phyloP scores from a whole-genome alignment of 2,797 vertebrate species.

The Phaenicophaeus curvirostris region DNA sequence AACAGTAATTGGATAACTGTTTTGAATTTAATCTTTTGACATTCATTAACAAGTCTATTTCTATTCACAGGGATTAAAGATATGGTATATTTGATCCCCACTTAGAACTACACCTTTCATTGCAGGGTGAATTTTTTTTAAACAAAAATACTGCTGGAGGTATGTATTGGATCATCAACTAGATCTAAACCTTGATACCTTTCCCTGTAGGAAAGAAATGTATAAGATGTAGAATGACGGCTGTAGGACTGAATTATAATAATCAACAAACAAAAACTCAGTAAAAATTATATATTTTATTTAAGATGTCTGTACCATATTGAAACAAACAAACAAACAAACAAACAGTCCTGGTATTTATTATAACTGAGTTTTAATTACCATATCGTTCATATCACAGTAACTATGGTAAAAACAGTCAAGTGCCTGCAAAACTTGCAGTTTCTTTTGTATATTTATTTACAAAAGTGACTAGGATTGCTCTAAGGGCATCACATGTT shows the following conservation, averaged over 20 bases:
- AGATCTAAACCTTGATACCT: neutral
- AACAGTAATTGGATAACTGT: neutral
- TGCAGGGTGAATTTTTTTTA: neutral
- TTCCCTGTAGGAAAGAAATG: neutral
- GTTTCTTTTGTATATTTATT: neutral
- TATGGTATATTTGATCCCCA: neutral
- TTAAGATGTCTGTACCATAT: neutral
- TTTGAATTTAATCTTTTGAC: neutral
- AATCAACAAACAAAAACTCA: neutral
- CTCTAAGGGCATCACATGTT: neutral
- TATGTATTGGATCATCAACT: neutral
- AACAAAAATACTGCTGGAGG: neutral
- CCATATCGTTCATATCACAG: neutral
- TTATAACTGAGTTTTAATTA: neutral
- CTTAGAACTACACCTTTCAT: neutral
- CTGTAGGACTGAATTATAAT: neutral
- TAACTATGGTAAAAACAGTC: neutral
- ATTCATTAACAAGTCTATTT: neutral
- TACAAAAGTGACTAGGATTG: neutral
- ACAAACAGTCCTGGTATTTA: neutral
- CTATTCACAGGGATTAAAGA: neutral
- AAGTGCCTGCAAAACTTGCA: neutral
- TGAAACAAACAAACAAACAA: neutral
- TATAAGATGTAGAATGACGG: neutral
- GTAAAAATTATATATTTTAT: neutral